These are phyloP conservation scores for Terrapene triunguis DNA, from an alignment of 2,113 vertebrate genomes.

Conservation along the genomic window DNA sequence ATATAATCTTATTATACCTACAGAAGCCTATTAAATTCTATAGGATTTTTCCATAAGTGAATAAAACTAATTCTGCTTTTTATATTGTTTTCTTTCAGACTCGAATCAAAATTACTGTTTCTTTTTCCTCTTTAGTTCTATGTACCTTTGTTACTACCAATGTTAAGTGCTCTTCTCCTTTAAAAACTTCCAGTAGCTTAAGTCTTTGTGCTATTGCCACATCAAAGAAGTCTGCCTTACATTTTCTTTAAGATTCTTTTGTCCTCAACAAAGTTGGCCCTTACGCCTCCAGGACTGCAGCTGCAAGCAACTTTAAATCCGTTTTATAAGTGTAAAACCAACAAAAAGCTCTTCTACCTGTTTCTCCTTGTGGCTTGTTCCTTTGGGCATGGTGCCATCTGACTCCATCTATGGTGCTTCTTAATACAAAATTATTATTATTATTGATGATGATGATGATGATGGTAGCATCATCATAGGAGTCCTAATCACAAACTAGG, in stretches of 20 bases:
- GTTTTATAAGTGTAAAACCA: background rate
- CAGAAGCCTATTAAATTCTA: background rate
- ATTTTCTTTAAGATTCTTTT: background rate
- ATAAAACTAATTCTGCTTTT: background rate
- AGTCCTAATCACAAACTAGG: background rate
- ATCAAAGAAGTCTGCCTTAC: background rate
- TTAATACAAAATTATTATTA: background rate
- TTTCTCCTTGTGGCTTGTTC: background rate
- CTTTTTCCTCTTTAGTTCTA: background rate
- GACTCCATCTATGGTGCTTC: background rate
- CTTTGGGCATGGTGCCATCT: background rate
- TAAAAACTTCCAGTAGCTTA: background rate
- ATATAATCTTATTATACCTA: background rate
- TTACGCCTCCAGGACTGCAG: background rate
- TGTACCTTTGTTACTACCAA: background rate
- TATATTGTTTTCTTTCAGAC: background rate
- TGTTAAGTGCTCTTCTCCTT: background rate
- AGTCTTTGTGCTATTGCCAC: background rate
- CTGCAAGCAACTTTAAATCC: background rate
- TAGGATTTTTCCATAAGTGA: background rate
- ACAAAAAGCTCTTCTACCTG: background rate
- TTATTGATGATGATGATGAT: background rate
- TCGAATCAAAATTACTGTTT: background rate
- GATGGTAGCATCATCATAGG: background rate
- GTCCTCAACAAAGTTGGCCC: background rate